These are phyloP conservation scores for Neosilurus mollespiculum DNA, from an alignment of 2,797 vertebrate species.

Conservation along the genomic window DNA sequence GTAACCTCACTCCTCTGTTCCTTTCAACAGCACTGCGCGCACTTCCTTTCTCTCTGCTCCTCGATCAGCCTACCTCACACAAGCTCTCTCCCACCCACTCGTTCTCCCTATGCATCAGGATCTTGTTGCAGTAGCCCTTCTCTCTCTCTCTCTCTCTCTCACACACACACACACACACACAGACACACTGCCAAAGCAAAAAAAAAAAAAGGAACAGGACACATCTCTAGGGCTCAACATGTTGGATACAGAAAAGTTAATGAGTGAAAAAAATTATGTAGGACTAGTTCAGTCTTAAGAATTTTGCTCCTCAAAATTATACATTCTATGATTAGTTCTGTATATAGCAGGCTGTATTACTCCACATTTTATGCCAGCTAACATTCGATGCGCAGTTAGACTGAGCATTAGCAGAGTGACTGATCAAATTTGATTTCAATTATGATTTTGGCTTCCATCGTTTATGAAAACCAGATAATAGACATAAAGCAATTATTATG, in stretches of 20 bases:
- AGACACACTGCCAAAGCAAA: conserved; percentile 32
- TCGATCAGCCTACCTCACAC: conserved; percentile 39
- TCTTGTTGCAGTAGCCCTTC: conserved; percentile 53
- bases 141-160: not conserved
- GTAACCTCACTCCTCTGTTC: conserved; percentile 80
- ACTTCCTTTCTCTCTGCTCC: conserved; percentile 50
- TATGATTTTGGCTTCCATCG: too few species aligned
- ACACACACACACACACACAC: not conserved
- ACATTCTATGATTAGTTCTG: not conserved
- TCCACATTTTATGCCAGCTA: not conserved
- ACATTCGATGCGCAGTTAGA: too few species aligned
- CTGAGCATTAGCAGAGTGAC: too few species aligned
- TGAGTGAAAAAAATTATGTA: not conserved
- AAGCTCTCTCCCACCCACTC: conserved; percentile 38
- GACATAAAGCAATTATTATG: too few species aligned
- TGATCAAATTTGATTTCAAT: too few species aligned
- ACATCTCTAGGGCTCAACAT: conserved; percentile 28
- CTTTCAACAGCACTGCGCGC: conserved; percentile 75
- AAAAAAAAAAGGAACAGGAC: conserved; percentile 49
- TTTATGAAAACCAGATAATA: too few species aligned
- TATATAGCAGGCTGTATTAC: not conserved
- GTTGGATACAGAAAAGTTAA: too few species aligned
- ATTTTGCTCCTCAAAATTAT: not conserved
- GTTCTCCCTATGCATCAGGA: conserved; percentile 41
- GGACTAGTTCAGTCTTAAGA: not conserved